These are phyloP conservation scores for Nansenia antarctica DNA, from an alignment of 2,113 vertebrate genomes.

Conservation along the genomic window DNA sequence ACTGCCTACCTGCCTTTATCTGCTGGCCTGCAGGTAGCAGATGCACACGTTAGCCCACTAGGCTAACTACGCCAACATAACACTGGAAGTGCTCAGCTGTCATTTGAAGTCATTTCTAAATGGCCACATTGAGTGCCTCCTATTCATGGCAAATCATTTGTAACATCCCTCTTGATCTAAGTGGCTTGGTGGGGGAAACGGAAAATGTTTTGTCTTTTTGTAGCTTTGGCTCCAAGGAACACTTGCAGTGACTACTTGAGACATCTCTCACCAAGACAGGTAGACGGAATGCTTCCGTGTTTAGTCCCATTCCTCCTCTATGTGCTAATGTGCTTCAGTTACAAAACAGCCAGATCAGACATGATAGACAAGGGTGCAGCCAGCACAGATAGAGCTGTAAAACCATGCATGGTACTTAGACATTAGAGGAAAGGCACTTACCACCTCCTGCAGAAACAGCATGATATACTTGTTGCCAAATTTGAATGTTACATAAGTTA, in stretches of 20 bases:
- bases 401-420: constrained; percentile 57
- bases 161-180: constrained; percentile 44
- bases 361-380: constrained; percentile 55
- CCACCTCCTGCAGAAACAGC: constrained; percentile 20
- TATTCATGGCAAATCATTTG: constrained; percentile 33
- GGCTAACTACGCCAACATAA: constrained; percentile 19
- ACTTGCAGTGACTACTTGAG: constrained; percentile 62
- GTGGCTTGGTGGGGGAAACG: neutral
- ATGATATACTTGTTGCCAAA: constrained; percentile 53
- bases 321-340: constrained; percentile 69
- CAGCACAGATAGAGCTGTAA: constrained; percentile 29
- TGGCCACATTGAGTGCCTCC: constrained; percentile 11
- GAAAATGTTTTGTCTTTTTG: neutral
- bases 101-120: constrained; percentile 20
- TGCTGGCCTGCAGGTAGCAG: constrained; percentile 23
- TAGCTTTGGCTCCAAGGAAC: constrained; percentile 49
- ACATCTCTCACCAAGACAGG: constrained; percentile 69
- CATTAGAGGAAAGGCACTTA: constrained; percentile 55
- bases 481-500: constrained; percentile 59
- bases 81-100: constrained; percentile 4
- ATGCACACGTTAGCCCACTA: constrained; percentile 25
- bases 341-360: constrained; percentile 66
- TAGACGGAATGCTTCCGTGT: constrained; percentile 64
- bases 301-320: constrained; percentile 51
- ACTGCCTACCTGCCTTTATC: constrained; percentile 20